phyloP scores from a whole-genome alignment of 2,888 invertebrate species.

The Aspidiotus destructor region DNA sequence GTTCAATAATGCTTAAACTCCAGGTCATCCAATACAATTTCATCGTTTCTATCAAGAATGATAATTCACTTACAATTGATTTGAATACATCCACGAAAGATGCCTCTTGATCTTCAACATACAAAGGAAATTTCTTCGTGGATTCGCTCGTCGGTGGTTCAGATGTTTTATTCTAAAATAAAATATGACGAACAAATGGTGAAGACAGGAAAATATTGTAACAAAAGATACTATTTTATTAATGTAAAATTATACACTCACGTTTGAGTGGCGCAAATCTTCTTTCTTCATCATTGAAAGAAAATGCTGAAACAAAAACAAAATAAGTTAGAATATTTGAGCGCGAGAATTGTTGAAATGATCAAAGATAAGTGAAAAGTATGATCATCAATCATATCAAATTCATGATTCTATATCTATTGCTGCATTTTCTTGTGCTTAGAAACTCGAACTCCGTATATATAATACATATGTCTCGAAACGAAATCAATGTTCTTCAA shows the following conservation, averaged over 20 bases:
- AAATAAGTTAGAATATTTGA: neutral
- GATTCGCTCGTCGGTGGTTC: conserved; percentile 7
- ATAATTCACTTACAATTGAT: conserved; percentile 12
- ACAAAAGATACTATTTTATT: neutral
- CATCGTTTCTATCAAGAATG: neutral
- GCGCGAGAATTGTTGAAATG: too few species aligned
- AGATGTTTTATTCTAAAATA: conserved; percentile 13
- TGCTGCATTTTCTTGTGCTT: too few species aligned
- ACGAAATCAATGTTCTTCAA: too few species aligned
- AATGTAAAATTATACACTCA: neutral
- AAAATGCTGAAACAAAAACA: conserved; percentile 23
- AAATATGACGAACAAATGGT: neutral
- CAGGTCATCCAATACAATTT: neutral
- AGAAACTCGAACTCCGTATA: too few species aligned
- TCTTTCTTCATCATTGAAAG: conserved; percentile 22
- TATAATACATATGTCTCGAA: too few species aligned
- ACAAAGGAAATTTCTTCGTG: conserved; percentile 19
- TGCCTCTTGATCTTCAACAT: conserved; percentile 26
- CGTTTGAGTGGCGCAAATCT: conserved; percentile 14
- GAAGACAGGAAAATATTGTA: neutral
- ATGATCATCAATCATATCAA: too few species aligned
- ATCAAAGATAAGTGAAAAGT: too few species aligned
- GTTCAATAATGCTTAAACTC: neutral
- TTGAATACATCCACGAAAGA: conserved; percentile 21
- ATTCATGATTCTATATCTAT: too few species aligned